Conservation (phyloP, 2,797 vertebrate genomes). For the Glyptemys insculpta region DNA sequence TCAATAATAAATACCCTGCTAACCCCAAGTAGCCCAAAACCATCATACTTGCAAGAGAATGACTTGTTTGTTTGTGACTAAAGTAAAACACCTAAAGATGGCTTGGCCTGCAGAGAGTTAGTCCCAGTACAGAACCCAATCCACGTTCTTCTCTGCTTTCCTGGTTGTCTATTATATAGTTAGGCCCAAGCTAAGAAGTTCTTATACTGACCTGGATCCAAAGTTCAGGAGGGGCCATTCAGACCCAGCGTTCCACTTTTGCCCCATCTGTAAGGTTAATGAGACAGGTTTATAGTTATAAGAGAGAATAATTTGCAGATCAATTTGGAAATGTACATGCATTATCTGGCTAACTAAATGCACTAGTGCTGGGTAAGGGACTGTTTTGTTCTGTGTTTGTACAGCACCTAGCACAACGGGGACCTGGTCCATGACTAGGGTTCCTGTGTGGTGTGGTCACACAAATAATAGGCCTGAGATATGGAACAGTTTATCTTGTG, state of each 20-base stretch:
- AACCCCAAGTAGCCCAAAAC: background rate
- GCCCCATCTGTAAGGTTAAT: fast-evolving
- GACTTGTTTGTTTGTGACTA: background rate
- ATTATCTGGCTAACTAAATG: background rate
- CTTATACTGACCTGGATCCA: background rate
- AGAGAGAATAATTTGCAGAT: background rate
- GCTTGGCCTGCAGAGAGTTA: background rate
- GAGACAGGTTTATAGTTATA: fast-evolving
- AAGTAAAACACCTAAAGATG: background rate
- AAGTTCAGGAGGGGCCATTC: background rate
- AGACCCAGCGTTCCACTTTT: fast-evolving
- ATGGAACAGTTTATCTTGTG: background rate
- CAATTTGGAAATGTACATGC: background rate
- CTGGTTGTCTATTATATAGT: background rate
- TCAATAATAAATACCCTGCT: background rate
- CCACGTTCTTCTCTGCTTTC: background rate
- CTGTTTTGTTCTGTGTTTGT: background rate
- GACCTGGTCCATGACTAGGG: background rate
- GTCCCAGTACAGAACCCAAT: background rate
- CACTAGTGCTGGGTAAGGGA: background rate
- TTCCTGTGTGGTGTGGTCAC: background rate
- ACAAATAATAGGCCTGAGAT: background rate
- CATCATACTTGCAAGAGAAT: background rate
- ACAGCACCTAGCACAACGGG: background rate
- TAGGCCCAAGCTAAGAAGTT: background rate